Percentiles rank a stretch among this genome's conserved stretches.
Conservation (phyloP, 2,797 vertebrate genomes). For the Schizopygopsis malacanthus region DNA sequence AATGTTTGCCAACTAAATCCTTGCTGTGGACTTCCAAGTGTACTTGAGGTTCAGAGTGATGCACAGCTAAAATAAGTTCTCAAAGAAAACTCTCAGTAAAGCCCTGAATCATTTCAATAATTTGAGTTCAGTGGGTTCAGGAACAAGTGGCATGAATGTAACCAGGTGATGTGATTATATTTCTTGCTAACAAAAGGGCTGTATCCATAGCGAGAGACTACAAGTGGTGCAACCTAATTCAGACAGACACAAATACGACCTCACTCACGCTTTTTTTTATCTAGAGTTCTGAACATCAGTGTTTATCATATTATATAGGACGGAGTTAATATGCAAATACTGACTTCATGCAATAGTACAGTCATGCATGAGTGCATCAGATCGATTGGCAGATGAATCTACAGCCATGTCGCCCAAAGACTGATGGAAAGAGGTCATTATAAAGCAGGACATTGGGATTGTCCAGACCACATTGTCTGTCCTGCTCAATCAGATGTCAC, state of each 20-base stretch:
- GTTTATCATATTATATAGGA: background rate
- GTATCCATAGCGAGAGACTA: conserved; percentile 47
- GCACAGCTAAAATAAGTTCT: background rate
- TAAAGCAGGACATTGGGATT: conserved; percentile 3
- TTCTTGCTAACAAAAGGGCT: conserved; percentile 24
- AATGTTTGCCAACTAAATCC: background rate
- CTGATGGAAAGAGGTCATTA: conserved; percentile 20
- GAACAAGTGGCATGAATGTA: conserved; percentile 30
- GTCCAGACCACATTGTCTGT: background rate
- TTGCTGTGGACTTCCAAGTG: background rate
- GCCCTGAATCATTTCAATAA: background rate
- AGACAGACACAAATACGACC: background rate
- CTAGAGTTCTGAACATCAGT: background rate
- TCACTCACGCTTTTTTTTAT: background rate
- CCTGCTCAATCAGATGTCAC: conserved; percentile 25
- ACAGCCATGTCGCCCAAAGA: background rate
- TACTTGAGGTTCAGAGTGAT: background rate
- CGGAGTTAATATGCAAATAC: background rate
- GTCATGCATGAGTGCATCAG: background rate
- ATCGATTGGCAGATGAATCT: conserved; percentile 1
- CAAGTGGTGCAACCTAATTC: conserved; percentile 38
- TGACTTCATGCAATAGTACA: background rate
- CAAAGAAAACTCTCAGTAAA: background rate
- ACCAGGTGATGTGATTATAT: conserved; percentile 49
- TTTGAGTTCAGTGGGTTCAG: conserved; percentile 28